Evolutionary conservation across 2,113 vertebrate species (phyloP).

Genomic region (Corynorhinus townsendii): DNA sequence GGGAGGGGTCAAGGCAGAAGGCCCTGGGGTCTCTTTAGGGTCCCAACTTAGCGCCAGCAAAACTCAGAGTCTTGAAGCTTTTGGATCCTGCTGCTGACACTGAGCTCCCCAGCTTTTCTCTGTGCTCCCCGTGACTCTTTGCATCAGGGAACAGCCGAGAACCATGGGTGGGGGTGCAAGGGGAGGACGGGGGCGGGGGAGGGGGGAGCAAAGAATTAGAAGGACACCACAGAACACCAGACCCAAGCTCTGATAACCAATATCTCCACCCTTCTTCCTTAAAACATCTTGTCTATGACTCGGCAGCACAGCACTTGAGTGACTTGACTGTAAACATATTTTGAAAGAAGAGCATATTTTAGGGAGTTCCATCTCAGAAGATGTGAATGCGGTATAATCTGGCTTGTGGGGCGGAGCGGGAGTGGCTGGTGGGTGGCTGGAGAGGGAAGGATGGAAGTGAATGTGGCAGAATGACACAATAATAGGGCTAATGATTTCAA

Average conservation of each 20-base stretch:
- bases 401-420: not conserved
- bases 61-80: not conserved
- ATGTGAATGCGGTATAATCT: not conserved
- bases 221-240: not conserved
- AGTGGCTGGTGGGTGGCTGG: not conserved
- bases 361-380: not conserved
- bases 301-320: not conserved
- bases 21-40: not conserved
- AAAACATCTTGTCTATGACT: not conserved
- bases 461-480: not conserved
- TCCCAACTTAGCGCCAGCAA: not conserved
- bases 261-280: not conserved
- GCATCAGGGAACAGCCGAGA: not conserved
- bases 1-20: not conserved
- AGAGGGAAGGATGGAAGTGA: not conserved
- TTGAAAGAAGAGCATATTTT: conserved; percentile 3
- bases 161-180: no score
- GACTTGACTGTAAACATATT: conserved; percentile 20
- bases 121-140: not conserved
- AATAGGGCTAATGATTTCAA: not conserved
- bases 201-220: not conserved
- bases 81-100: no score
- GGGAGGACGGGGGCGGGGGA: fast-evolving
- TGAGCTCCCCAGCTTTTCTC: not conserved
- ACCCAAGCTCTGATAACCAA: not conserved